These are phyloP conservation scores for Gnathonemus echidnorhynchus DNA, from an alignment of 2,113 vertebrate genomes.

Conservation along the genomic window DNA sequence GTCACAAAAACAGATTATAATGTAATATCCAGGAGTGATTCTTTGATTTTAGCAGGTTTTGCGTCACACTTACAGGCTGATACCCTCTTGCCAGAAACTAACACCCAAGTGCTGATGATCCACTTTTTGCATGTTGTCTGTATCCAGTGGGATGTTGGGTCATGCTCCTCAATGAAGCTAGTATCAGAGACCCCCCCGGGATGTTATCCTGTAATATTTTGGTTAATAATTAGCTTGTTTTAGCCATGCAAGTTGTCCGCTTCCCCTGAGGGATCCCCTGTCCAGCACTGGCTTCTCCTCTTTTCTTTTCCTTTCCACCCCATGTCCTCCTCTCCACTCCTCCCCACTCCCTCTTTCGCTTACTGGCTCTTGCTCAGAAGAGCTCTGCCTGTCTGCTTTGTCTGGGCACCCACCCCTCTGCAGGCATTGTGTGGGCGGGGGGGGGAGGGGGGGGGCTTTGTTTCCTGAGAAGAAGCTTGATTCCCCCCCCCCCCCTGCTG, in stretches of 20 bases:
- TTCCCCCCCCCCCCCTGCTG: too few relatives aligned
- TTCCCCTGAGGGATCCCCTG: neutral
- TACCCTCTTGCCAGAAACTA: neutral
- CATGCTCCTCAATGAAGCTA: neutral
- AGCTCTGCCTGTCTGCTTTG: conserved; percentile 27
- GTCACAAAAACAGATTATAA: neutral
- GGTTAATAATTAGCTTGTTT: neutral
- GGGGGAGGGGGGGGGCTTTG: too few relatives aligned
- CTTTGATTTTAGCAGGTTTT: neutral
- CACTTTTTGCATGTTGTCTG: neutral
- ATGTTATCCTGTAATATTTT: neutral
- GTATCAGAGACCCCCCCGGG: neutral
- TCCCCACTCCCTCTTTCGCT: neutral
- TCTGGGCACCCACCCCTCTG: conserved; percentile 53
- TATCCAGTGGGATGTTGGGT: neutral
- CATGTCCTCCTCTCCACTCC: conserved; percentile 36
- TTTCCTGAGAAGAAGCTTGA: too few relatives aligned
- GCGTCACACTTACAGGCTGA: neutral
- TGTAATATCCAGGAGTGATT: neutral
- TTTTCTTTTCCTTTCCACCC: conserved; percentile 1
- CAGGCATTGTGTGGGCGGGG: conserved; percentile 19
- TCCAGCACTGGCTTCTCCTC: conserved; percentile 25
- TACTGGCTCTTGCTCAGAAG: conserved; percentile 23
- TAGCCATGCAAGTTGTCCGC: neutral
- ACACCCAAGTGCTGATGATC: neutral